These are phyloP conservation scores for Ectropis grisescens DNA, from an alignment of 1,140 invertebrate genomes.

Conservation along the genomic window DNA sequence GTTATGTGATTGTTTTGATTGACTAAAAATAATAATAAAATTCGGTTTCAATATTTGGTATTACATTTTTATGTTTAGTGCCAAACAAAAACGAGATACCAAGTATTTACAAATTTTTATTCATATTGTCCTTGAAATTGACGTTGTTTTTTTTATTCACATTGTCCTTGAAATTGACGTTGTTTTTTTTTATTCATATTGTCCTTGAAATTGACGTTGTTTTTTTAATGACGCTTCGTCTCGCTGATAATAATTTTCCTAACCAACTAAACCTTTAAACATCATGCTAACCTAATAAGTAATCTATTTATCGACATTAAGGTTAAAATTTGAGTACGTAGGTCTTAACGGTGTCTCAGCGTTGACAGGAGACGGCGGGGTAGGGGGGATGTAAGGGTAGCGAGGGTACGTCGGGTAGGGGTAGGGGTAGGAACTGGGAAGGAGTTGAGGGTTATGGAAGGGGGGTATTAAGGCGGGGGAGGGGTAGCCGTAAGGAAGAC, in stretches of 20 bases:
- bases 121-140: too few relatives aligned
- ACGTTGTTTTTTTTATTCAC: neutral
- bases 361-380: conserved; percentile 41
- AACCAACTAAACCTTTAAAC: neutral
- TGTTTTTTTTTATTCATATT: conserved; percentile 1
- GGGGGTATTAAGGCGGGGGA: conserved; percentile 62
- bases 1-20: too few relatives aligned
- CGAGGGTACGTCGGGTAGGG: conserved; percentile 43
- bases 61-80: too few relatives aligned
- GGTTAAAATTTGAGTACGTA: conserved; percentile 48
- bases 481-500: conserved; percentile 72
- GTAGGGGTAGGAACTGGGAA: conserved; percentile 64
- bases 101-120: too few relatives aligned
- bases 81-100: too few relatives aligned
- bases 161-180: too few relatives aligned
- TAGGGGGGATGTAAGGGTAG: conserved; percentile 51
- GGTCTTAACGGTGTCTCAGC: conserved; percentile 40
- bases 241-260: too few relatives aligned
- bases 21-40: too few relatives aligned
- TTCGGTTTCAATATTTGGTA: too few relatives aligned
- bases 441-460: conserved; percentile 61
- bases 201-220: too few relatives aligned
- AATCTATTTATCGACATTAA: conserved; percentile 53
- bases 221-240: too few relatives aligned
- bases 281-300: conserved; percentile 2